Base-by-base conservation (phyloP, 2,888 invertebrate genomes). In the Bedellia somnulentella region DNA sequence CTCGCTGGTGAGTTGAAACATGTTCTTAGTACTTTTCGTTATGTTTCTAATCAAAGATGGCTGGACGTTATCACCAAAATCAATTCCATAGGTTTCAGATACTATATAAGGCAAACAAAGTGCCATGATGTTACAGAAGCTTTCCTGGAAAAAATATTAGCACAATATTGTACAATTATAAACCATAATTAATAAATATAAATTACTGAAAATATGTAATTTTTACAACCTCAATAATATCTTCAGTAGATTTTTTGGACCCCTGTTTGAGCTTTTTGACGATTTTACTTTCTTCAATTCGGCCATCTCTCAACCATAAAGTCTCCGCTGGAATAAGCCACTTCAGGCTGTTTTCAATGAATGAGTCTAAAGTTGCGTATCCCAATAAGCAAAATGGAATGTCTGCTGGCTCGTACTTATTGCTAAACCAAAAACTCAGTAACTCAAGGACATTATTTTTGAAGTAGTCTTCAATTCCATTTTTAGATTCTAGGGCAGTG, bases 371-470 rank as follows among this genome's bases (percentile, higher is more conserved):
- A 12, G 44, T 50, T 9, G 53, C 39, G 36, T 56, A 71, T 5
- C 60, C 63, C 25, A 71, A 59, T 28, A 80, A 46, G 21, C 41
- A 38, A 24, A 70, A 48, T 0, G 80, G 79, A 27, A 81, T 61
- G 10, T 57, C 55, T n/a, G 58, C 46, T 2, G 76, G 37, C 2
- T 44, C 43, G 31, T 57, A 55, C 9, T 58, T 52, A 21, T 53
- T 55, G 5, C 49, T 40, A 36, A 75, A 59, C 81, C 82, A 82
- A 35, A 51, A 60, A 27, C 68, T 49, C 10, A 82, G 35, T 24
- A 82, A 43, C 15, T 62, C 62, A 27, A 76, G 46, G n/a, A 80
- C 52, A 44, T 80, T 76, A 11, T 58, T 44, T 23, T 56, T 52
- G 11, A 71, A 45, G 40, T 68, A 73, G 11, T 44, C 38, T 45